Percentiles rank a stretch among this genome's conserved stretches.
Conservation (phyloP, 2,888 invertebrate species). For the Tachina grossa region DNA sequence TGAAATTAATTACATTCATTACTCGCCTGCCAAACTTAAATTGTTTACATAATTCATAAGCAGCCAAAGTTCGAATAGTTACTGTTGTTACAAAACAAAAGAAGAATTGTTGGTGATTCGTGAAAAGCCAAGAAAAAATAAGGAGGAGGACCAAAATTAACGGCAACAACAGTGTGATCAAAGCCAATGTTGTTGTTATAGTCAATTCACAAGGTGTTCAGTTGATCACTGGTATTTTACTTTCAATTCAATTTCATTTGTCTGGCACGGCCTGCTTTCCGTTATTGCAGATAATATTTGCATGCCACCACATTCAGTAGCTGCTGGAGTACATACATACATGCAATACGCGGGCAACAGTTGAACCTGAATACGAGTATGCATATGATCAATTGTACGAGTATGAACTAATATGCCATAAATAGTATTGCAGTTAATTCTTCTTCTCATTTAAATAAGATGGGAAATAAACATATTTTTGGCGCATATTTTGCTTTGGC, state of each 20-base stretch:
- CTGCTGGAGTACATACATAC: not conserved
- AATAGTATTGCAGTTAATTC: slow-evolving; percentile 11
- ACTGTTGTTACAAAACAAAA: slow-evolving; percentile 33
- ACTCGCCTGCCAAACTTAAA: slow-evolving; percentile 62
- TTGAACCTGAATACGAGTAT: slow-evolving; percentile 20
- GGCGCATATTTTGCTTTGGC: slow-evolving; percentile 48
- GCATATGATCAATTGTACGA: slow-evolving; percentile 55
- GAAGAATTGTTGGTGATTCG: not conserved
- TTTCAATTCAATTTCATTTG: slow-evolving; percentile 47
- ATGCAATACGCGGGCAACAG: slow-evolving; percentile 19
- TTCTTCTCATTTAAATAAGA: not conserved
- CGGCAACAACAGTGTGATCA: slow-evolving; percentile 12
- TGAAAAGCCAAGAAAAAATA: slow-evolving; percentile 21
- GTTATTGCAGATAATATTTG: slow-evolving; percentile 61
- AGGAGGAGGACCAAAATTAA: not conserved
- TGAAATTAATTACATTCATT: slow-evolving; percentile 68
- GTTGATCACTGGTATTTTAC: slow-evolving; percentile 14
- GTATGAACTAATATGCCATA: slow-evolving; percentile 40
- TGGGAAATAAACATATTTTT: slow-evolving; percentile 25
- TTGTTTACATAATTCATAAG: slow-evolving; percentile 60
- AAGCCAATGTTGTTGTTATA: not conserved
- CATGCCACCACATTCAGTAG: slow-evolving; percentile 57
- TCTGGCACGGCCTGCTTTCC: slow-evolving; percentile 38
- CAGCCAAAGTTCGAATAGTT: slow-evolving; percentile 29
- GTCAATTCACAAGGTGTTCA: slow-evolving; percentile 61